phyloP scores from a whole-genome alignment of 2,888 invertebrate species.

The Chloroclysta siterata region DNA sequence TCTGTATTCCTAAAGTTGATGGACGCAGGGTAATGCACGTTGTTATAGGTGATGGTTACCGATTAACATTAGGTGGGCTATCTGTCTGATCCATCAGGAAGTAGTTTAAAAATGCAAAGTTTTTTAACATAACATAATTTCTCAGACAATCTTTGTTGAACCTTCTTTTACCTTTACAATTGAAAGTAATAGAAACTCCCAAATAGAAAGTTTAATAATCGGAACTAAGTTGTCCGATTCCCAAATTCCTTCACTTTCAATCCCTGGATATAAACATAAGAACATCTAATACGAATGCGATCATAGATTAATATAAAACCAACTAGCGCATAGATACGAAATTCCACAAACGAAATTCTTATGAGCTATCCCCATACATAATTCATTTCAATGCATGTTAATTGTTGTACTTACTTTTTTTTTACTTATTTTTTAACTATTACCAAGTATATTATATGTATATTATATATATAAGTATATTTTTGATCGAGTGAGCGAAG shows the following conservation, averaged over 20 bases:
- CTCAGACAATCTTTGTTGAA: not conserved
- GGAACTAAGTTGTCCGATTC: slow-evolving; percentile 6
- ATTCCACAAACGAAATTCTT: not conserved
- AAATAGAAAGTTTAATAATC: not conserved
- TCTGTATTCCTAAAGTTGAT: too few species aligned
- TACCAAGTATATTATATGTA: too few species aligned
- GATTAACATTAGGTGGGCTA: too few species aligned
- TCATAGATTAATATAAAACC: not conserved
- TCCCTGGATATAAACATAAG: slow-evolving; percentile 56
- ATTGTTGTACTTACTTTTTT: too few species aligned
- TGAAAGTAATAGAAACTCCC: not conserved
- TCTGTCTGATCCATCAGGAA: too few species aligned
- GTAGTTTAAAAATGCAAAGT: too few species aligned
- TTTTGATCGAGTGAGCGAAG: too few species aligned
- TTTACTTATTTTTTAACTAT: too few species aligned
- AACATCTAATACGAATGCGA: slow-evolving; percentile 62
- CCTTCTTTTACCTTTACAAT: not conserved
- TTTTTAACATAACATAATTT: too few species aligned
- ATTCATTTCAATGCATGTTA: not conserved
- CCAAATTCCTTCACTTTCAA: slow-evolving; percentile 37
- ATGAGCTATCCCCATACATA: not conserved
- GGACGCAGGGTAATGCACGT: too few species aligned
- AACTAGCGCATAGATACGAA: slow-evolving; percentile 19
- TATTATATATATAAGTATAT: too few species aligned
- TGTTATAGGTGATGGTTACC: too few species aligned